A percentile compares a stretch with the other conserved stretches of the same genome.
phyloP scores from a whole-genome alignment of 2,113 vertebrate genomes.

The Tragelaphus strepsiceros region DNA sequence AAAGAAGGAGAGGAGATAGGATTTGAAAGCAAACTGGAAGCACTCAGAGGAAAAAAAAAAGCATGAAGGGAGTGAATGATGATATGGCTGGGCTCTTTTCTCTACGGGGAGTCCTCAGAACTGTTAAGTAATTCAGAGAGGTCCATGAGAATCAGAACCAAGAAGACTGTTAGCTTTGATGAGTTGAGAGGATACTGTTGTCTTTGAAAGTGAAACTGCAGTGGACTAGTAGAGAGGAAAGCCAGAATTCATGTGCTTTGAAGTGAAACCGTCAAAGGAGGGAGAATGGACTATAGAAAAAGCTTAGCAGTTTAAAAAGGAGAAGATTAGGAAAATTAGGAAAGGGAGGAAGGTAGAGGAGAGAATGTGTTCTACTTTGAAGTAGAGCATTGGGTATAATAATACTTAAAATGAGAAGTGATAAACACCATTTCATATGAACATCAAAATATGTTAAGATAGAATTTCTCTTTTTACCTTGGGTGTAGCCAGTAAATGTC shows the following conservation, averaged over 20 bases:
- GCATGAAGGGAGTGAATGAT: not conserved
- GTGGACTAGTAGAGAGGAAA: not conserved
- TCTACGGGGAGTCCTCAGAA: not conserved
- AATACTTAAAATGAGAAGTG: not conserved
- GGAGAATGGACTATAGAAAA: not conserved
- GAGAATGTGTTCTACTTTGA: not conserved
- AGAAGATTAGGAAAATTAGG: not conserved
- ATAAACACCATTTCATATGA: not conserved
- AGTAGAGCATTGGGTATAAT: not conserved
- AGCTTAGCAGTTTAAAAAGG: not conserved
- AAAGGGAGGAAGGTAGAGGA: not conserved
- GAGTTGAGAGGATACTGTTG: not conserved
- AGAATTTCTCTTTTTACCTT: constrained; percentile 84
- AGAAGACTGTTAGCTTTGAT: not conserved
- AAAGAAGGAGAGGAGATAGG: not conserved
- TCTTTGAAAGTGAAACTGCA: not conserved
- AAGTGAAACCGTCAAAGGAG: not conserved
- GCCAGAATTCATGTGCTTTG: not conserved
- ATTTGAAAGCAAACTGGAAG: not conserved
- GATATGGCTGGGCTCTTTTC: not conserved
- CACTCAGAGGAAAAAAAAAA: not conserved
- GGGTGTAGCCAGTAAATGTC: constrained; percentile 94
- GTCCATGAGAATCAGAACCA: not conserved
- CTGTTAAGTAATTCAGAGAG: not conserved
- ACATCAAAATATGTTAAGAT: not conserved